Evolutionary conservation across 92 coral and sea anemone genomes (phyloP).

Genomic region (Muricea muricata): DNA sequence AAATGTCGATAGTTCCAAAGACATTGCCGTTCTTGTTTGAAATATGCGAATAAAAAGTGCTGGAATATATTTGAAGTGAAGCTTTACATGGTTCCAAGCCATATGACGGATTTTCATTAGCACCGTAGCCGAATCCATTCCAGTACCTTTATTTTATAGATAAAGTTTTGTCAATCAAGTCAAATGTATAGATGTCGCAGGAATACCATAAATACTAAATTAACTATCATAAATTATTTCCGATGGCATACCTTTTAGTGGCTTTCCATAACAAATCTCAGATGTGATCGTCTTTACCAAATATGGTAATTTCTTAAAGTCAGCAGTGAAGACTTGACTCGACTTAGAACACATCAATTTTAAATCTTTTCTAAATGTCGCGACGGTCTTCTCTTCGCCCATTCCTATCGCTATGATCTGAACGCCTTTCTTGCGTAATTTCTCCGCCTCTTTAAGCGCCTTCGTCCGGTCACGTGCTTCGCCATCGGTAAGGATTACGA

Average conservation of each 20-base stretch:
- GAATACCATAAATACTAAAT: too few species aligned
- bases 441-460: constrained; percentile 11
- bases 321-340: constrained; percentile 35
- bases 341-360: constrained; percentile 20
- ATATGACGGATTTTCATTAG: too few species aligned
- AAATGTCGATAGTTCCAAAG: too few species aligned
- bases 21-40: too few species aligned
- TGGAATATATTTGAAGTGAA: too few species aligned
- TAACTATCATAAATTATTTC: too few species aligned
- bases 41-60: too few species aligned
- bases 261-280: constrained; percentile 21
- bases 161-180: too few species aligned
- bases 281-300: constrained; percentile 24
- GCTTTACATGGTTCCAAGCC: too few species aligned
- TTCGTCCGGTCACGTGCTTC: constrained; percentile 40
- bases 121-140: too few species aligned
- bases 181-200: too few species aligned
- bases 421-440: constrained; percentile 23
- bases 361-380: constrained; percentile 27
- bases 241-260: constrained; percentile 22
- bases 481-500: constrained; percentile 41
- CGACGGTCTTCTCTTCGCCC: constrained; percentile 21
- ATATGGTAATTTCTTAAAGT: constrained; percentile 25
- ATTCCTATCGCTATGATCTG: constrained; percentile 31
- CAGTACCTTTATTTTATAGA: too few species aligned